Evolutionary conservation across 2,888 invertebrate genomes (phyloP).

Genomic region (Tuberolachnus salignus): DNA sequence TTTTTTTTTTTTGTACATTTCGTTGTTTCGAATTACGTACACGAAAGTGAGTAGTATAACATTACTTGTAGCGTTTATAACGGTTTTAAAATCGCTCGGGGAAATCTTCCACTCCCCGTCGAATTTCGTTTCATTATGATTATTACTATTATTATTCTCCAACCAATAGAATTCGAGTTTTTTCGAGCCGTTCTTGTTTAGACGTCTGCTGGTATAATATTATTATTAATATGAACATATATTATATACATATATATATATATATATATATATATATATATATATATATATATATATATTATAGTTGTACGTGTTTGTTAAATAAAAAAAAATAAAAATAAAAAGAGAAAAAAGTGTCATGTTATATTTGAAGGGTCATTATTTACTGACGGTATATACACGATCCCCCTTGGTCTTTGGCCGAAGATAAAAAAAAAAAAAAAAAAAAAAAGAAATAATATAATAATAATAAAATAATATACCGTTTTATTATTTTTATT

Average conservation of each 20-base stretch:
- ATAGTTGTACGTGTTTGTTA: background rate
- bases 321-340: too few species aligned
- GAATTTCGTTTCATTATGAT: background rate
- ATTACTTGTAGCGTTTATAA: background rate
- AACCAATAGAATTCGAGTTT: constrained; percentile 10
- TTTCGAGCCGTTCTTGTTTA: constrained; percentile 4
- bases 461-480: too few species aligned
- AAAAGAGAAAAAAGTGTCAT: constrained; percentile 7
- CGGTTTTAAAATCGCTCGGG: background rate
- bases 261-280: background rate
- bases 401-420: background rate
- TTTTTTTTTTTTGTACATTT: too few species aligned
- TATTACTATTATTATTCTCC: constrained; percentile 36
- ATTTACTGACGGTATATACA: background rate
- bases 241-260: background rate
- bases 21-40: too few species aligned
- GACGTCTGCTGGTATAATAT: background rate
- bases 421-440: too few species aligned
- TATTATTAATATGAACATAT: background rate
- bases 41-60: too few species aligned
- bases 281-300: background rate
- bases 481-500: too few species aligned
- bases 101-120: background rate
- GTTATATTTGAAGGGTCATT: constrained; percentile 8
- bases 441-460: too few species aligned